Evolutionary conservation across 23 tunicate genomes (phyloP).

Genomic region (Halocynthia roretzi): DNA sequence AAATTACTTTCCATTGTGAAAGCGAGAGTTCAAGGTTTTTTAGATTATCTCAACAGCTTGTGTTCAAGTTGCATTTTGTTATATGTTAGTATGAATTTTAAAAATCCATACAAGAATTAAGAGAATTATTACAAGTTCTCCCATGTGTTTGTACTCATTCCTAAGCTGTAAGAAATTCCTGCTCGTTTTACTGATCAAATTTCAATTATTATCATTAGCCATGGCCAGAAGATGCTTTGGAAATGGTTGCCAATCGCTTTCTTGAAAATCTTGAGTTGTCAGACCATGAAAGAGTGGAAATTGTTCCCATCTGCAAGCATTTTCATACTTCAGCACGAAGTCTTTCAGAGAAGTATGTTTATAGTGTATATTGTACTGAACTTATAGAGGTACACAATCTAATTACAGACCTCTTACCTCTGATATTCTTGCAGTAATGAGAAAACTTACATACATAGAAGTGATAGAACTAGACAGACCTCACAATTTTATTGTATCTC

Average conservation of each 20-base stretch:
- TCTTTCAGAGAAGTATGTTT: constrained; percentile 67
- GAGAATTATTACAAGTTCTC: too few relatives aligned
- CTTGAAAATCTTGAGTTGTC: constrained; percentile 80
- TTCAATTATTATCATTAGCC: constrained; percentile 35
- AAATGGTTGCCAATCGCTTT: constrained; percentile 95
- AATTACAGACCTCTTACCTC: not conserved
- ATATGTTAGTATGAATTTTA: too few relatives aligned
- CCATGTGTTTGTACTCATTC: too few relatives aligned
- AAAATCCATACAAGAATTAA: too few relatives aligned
- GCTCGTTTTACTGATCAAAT: not conserved
- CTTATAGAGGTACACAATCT: not conserved
- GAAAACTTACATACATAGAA: too few relatives aligned
- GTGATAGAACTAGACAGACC: too few relatives aligned
- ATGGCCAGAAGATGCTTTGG: constrained; percentile 99
- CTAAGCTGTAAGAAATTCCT: too few relatives aligned
- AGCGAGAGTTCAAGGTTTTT: too few relatives aligned
- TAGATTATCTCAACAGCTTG: too few relatives aligned
- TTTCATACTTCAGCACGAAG: constrained; percentile 89
- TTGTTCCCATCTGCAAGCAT: constrained; percentile 96
- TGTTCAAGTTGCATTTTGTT: too few relatives aligned
- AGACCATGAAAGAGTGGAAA: constrained; percentile 82
- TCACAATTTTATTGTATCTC: not conserved
- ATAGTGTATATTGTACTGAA: not conserved
- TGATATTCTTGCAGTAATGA: not conserved
- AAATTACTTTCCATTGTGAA: too few relatives aligned